Conservation (phyloP, 2,797 vertebrate genomes). For the Strix occidentalis region DNA sequence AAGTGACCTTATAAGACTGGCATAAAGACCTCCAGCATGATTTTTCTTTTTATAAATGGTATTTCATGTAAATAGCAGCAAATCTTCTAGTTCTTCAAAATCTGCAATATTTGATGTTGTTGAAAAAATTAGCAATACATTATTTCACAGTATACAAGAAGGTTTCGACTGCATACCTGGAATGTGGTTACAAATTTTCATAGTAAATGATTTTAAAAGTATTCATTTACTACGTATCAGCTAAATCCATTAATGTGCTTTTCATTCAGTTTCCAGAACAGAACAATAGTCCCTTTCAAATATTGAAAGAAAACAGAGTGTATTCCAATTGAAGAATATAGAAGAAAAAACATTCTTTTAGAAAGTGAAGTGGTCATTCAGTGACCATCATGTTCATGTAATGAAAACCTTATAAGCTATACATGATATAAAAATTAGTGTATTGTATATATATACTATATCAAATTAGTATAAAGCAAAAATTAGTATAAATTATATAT, state of each 20-base stretch:
- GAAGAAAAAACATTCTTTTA: background rate
- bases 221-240: background rate
- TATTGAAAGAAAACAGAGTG: background rate
- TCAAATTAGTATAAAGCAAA: background rate
- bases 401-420: background rate
- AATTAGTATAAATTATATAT: background rate
- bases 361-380: background rate
- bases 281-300: background rate
- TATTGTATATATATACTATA: background rate
- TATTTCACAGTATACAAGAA: background rate
- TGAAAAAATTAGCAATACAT: background rate
- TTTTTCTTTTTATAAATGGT: background rate
- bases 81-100: background rate
- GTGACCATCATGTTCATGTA: background rate
- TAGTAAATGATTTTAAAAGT: background rate
- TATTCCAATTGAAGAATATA: background rate
- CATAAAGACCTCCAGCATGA: background rate
- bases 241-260: background rate
- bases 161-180: background rate
- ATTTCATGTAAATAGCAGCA: background rate
- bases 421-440: background rate
- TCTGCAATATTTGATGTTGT: background rate
- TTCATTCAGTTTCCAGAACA: background rate
- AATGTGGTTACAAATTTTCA: background rate
- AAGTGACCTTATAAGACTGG: conserved; percentile 20